Evolutionary conservation across 1,140 invertebrate genomes (phyloP), one percentile per base, ranked within the genome.

Genomic region (Diorhabda elongata): DNA sequence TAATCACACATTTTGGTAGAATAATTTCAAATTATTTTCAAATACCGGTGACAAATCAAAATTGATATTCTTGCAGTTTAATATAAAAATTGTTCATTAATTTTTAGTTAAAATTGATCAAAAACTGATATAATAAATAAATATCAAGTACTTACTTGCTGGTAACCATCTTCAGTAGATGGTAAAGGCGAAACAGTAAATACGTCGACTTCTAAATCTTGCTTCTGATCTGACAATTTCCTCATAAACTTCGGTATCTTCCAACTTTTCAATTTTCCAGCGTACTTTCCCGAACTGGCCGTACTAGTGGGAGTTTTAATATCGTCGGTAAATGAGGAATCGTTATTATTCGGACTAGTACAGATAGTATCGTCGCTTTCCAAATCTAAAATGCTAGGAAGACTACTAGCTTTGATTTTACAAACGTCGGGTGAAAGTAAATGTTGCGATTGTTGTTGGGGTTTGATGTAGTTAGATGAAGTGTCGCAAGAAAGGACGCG

Each of bases 361-460:
- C 47, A 57, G 5, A 84, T 82, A 42, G 89, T 87, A 42, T 81
- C 81, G 63, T 91, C 81, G 62, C 90, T 87, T 69, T 91, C 90
- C 0, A 89, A 90, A 77, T 92, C 91, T 69, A 92, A 81, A 74
- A 92, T 92, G 78, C 90, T 92, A 0, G 91, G 90, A 74, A 92
- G 74, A 58, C 90, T 92, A 76, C 88, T 92, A 9, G 91, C 88
- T 81, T 91, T 90, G 69, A 87, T 85, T 73, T 86, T 86, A 75
- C 87, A 88, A 47, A 83, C 85, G 72, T 82, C 87, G 11, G 84
- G 84, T 70, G 80, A 88, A 64, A 83, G 83, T 78, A 81, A 86
- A 78, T 86, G 87, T 77, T 77, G 86, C 71, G 78, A 79, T 7
- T 77, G 72, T 72, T 76, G 77, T 5, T 75, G 66, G 2, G 59